Conservation (phyloP, 2,888 invertebrate species). For the Sesamia inferens region DNA sequence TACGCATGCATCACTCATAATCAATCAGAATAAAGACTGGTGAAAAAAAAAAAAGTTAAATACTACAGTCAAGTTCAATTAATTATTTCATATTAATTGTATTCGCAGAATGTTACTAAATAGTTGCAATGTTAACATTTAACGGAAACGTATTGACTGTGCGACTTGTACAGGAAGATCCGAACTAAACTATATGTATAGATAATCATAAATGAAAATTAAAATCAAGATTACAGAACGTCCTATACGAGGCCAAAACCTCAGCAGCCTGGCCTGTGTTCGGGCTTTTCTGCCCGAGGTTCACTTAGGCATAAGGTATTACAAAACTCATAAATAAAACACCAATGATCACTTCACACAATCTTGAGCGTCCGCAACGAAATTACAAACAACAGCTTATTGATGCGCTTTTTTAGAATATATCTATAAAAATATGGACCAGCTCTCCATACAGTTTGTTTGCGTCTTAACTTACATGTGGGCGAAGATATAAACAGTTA, state of each 20-base stretch:
- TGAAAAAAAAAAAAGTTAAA: slow-evolving; percentile 21
- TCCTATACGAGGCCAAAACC: too few species aligned
- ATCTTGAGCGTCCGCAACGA: not conserved
- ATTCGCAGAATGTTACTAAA: slow-evolving; percentile 7
- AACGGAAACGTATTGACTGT: not conserved
- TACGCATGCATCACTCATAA: slow-evolving; percentile 49
- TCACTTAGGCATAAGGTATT: not conserved
- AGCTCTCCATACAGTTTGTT: slow-evolving; percentile 22
- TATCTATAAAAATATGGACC: slow-evolving; percentile 22
- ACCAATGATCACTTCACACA: not conserved
- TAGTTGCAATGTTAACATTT: not conserved
- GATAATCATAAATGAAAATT: too few species aligned
- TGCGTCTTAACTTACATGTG: slow-evolving; percentile 43
- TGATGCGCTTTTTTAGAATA: not conserved
- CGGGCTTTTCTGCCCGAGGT: too few species aligned
- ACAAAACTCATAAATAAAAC: not conserved
- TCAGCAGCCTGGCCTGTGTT: too few species aligned
- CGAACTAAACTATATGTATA: too few species aligned
- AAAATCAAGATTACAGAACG: too few species aligned
- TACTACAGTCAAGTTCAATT: slow-evolving; percentile 20
- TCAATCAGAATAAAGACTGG: slow-evolving; percentile 44
- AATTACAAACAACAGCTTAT: not conserved
- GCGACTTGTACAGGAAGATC: too few species aligned
- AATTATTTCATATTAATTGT: slow-evolving; percentile 25
- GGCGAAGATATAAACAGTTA: slow-evolving; percentile 66